Base-by-base conservation (phyloP, 2,113 vertebrate species). In the Mus spicilegus region DNA sequence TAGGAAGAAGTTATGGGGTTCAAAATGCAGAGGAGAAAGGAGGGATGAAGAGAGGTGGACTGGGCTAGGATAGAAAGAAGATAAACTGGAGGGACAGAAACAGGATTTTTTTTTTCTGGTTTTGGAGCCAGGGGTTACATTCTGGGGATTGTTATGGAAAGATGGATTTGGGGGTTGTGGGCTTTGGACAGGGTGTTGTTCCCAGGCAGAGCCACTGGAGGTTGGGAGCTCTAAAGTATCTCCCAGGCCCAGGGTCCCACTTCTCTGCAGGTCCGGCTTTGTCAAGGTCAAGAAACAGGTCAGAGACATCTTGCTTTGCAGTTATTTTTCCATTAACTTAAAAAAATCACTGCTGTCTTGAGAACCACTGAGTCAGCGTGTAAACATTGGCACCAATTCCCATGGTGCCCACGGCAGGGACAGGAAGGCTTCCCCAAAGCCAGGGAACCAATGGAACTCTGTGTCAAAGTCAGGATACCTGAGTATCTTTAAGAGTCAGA, bases 391-490 rank as follows among this genome's bases (percentile, higher is more conserved):
- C 90, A 94, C n/a, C 49, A 81, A 3, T 61, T 94, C 69, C 93
- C 87, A 89, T 87, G 75, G 87, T 56, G 95, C 58, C 85, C 89
- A 90, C 78, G 94, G 82, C 78, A 97, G 58, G n/a, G 95, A 28
- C 22, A 2, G 28, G 8, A 30, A 92, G 88, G 26, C 39, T 39
- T 84, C 51, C 30, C 61, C 49, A 2, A 20, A n/a, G n/a, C 39
- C 69, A 75, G 86, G 67, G 20, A 84, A 20, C 5, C 3, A 78
- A 72, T 72, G 5, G 84, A 24, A 82, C 51, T 94, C 90, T 93
- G 77, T 93, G 96, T 93, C 72, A 94, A 96, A 95, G 90, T 75
- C 28, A 96, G 96, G 97, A 92, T 86, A 95, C 95, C 72, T 96
- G 97, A 96, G 94, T 86, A 95, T 96, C 76, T 96, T 7, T 87